phyloP scores from a whole-genome alignment of 2,113 vertebrate species.

The Sphaerodactylus townsendi region DNA sequence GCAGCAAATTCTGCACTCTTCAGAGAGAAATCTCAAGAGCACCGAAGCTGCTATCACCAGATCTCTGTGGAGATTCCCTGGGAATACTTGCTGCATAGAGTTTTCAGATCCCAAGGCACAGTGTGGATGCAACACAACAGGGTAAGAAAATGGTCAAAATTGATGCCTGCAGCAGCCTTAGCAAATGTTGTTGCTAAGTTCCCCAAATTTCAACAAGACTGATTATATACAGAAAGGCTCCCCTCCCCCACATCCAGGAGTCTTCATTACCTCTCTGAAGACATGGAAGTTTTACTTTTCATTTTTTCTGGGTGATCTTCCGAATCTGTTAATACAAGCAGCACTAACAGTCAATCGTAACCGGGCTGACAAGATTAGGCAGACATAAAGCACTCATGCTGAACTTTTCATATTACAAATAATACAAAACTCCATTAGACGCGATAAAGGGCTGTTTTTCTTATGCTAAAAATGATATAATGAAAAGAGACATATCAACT shows the following conservation, averaged over 20 bases:
- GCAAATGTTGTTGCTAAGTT: neutral
- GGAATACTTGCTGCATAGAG: neutral
- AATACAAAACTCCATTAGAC: neutral
- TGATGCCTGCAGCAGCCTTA: neutral
- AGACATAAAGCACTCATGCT: neutral
- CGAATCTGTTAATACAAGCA: slow-evolving; percentile 1
- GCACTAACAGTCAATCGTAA: neutral
- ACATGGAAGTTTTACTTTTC: neutral
- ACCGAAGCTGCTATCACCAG: too few species aligned
- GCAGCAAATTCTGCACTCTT: neutral
- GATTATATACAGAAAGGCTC: neutral
- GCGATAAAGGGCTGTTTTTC: neutral
- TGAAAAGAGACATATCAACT: neutral
- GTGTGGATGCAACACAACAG: neutral
- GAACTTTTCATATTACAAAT: neutral
- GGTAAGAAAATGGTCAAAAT: neutral
- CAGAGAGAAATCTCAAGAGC: too few species aligned
- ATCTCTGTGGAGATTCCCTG: too few species aligned
- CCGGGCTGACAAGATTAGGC: neutral
- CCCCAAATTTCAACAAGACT: neutral
- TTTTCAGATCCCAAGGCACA: neutral
- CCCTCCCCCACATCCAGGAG: neutral
- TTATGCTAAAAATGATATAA: neutral
- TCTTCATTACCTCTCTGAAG: slow-evolving; percentile 8
- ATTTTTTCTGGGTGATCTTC: slow-evolving; percentile 4